Evolutionary conservation across 1,140 invertebrate species (phyloP), one percentile per base, ranked within the genome.

Genomic region (Sogatella furcifera): DNA sequence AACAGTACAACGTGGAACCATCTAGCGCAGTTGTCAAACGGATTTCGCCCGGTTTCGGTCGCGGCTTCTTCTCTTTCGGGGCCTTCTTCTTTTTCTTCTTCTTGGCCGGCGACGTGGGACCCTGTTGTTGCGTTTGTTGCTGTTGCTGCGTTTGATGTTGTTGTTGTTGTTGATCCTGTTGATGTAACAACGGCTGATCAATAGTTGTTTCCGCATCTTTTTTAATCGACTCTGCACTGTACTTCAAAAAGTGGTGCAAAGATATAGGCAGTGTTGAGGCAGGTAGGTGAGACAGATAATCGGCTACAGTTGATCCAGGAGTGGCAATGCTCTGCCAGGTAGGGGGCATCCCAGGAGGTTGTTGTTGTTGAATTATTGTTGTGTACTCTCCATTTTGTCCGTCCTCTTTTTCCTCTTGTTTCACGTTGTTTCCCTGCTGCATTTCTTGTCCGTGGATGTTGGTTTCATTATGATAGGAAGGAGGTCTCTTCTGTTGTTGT

Each of bases 61-160:
- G 74, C 0, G 85, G 85, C 66, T 90, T 89, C 65, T 89, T 87
- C 66, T 89, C 86, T 68, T 89, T 89, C 15, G 81, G 78, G 0
- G 78, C 75, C 74, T 88, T 88, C 80, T 90, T 90, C 72, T 89
- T 89, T 69, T 89, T 89, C 73, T 89, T 89, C 70, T 88, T 89
- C 66, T 87, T 88, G n/a, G 76, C 77, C 4, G 77, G 72, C 69
- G 14, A 74, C 70, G 52, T 72, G 71, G 0, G 74, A 70, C 42
- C 71, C 68, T 42, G 69, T 62, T 59, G 65, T 66, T 38, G 65
- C 59, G 19, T 55, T 53, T 62, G 62, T 54, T 59, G 61, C 1
- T 38, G 62, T 38, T 66, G 57, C 43, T 57, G 52, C 64, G 62
- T 61, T 42, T 55, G 69, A n/a, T 68, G 68, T 14, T 69, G 65